Conservation (phyloP, 1,140 invertebrate genomes). For the Drosophila sechellia region DNA sequence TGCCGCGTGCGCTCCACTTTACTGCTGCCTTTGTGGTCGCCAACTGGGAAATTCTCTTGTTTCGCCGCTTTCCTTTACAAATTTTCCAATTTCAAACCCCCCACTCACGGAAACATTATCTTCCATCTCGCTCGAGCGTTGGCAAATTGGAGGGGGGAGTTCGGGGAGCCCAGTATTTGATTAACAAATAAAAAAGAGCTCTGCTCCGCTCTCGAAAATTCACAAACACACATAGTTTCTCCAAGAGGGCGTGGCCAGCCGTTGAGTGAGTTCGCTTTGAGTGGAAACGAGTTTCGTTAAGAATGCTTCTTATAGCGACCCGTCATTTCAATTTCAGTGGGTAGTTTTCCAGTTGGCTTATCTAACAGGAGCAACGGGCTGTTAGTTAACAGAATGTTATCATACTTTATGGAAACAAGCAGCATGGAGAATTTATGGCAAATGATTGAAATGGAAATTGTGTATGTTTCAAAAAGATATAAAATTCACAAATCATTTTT, state of each 20-base stretch:
- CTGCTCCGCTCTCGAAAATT: slow-evolving; percentile 38
- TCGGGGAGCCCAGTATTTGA: slow-evolving; percentile 66
- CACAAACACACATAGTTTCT: background rate
- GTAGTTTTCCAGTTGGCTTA: slow-evolving; percentile 39
- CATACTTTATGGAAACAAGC: slow-evolving; percentile 5
- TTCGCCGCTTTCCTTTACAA: slow-evolving; percentile 40
- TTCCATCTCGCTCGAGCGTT: slow-evolving; percentile 36
- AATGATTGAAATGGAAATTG: background rate
- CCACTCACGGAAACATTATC: background rate
- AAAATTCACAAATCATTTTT: background rate
- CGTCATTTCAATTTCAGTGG: slow-evolving; percentile 9
- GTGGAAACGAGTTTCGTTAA: slow-evolving; percentile 43
- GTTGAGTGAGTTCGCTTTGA: slow-evolving; percentile 32
- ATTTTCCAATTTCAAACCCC: slow-evolving; percentile 22
- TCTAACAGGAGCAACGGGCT: slow-evolving; percentile 9
- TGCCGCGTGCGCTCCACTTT: slow-evolving; percentile 63
- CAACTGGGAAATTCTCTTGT: slow-evolving; percentile 62
- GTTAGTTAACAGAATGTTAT: slow-evolving; percentile 24
- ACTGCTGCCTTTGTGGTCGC: slow-evolving; percentile 46
- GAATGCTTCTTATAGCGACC: slow-evolving; percentile 20
- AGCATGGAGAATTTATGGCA: slow-evolving; percentile 12
- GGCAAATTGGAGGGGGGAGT: slow-evolving; percentile 29
- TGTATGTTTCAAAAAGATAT: too few species aligned
- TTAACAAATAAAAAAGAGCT: slow-evolving; percentile 79
- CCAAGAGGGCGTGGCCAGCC: slow-evolving; percentile 19